A percentile compares a stretch with the other conserved stretches of the same genome.
Conservation (phyloP, 2,113 vertebrate genomes). For the Chaetorhynchus papuensis region DNA sequence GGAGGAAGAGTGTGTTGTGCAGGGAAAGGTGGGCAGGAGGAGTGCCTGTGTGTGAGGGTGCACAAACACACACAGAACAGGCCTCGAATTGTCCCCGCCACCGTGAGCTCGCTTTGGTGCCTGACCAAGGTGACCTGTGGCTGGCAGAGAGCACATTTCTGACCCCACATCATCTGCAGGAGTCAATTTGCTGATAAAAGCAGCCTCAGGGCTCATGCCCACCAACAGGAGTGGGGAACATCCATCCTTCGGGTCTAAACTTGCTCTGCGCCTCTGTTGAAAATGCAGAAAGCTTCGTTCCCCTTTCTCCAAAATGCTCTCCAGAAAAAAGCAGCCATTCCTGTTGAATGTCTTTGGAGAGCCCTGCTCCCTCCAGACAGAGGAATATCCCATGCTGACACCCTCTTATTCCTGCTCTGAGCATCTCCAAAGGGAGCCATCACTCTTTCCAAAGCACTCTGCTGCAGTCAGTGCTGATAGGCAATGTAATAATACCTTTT, state of each 20-base stretch:
- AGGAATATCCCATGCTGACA: not conserved
- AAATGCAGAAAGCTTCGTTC: not conserved
- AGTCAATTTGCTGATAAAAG: not conserved
- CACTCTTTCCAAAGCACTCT: constrained; percentile 40
- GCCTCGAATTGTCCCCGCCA: too few relatives aligned
- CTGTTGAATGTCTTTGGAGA: not conserved
- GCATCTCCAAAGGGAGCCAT: constrained; percentile 47
- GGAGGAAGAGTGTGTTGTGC: fast-evolving
- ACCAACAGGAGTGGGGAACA: not conserved
- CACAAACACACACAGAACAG: not conserved
- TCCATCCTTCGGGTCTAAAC: not conserved
- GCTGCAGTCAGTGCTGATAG: constrained; percentile 49
- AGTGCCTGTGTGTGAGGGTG: not conserved
- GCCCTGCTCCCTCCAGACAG: not conserved
- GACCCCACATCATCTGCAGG: not conserved
- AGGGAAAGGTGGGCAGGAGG: not conserved
- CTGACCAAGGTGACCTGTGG: too few relatives aligned
- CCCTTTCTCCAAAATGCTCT: not conserved
- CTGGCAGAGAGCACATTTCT: not conserved
- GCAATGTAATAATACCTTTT: constrained; percentile 63
- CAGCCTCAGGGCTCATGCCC: not conserved
- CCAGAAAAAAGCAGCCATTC: not conserved
- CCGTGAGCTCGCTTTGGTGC: too few relatives aligned
- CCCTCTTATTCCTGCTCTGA: not conserved
- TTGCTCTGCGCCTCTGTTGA: not conserved